phyloP scores from a whole-genome alignment of 2,888 invertebrate genomes.

The Cheilosia impressa region DNA sequence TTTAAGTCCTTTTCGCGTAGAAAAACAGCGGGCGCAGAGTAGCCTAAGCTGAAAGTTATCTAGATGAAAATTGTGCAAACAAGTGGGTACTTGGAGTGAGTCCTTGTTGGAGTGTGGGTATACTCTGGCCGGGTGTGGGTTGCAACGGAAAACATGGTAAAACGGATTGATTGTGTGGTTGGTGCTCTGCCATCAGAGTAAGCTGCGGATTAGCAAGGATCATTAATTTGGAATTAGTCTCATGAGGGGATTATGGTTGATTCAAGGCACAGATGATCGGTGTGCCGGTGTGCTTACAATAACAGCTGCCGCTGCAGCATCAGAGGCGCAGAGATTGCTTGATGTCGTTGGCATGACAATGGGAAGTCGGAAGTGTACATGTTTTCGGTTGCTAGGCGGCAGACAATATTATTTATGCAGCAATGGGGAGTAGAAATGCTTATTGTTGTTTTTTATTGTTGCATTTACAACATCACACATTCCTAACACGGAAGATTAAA shows the following conservation, averaged over 20 bases:
- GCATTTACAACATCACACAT: too few species aligned
- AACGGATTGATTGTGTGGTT: slow-evolving; percentile 45
- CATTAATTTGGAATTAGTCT: slow-evolving; percentile 64
- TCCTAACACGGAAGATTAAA: too few species aligned
- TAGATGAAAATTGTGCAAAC: slow-evolving; percentile 40
- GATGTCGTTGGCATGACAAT: slow-evolving; percentile 4
- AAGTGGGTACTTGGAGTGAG: slow-evolving; percentile 37
- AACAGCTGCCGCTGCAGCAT: neutral
- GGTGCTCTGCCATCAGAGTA: slow-evolving; percentile 15
- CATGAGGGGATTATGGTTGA: slow-evolving; percentile 43
- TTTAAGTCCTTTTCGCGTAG: slow-evolving; percentile 32
- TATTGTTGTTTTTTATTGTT: too few species aligned
- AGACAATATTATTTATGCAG: neutral
- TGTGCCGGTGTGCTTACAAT: neutral
- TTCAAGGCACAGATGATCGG: slow-evolving; percentile 6
- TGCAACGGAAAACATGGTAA: slow-evolving; percentile 5
- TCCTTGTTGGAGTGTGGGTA: neutral
- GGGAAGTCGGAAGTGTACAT: neutral
- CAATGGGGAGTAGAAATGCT: too few species aligned
- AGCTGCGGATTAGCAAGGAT: slow-evolving; percentile 47
- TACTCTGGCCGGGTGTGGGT: neutral
- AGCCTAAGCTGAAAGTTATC: slow-evolving; percentile 24
- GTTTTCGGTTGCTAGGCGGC: slow-evolving; percentile 10
- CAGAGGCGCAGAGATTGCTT: neutral
- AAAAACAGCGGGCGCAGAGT: neutral